A percentile compares a stretch with the other conserved stretches of the same genome.
These are phyloP conservation scores for Trichomycterus rosablanca DNA, from an alignment of 2,113 vertebrate genomes.

Conservation along the genomic window DNA sequence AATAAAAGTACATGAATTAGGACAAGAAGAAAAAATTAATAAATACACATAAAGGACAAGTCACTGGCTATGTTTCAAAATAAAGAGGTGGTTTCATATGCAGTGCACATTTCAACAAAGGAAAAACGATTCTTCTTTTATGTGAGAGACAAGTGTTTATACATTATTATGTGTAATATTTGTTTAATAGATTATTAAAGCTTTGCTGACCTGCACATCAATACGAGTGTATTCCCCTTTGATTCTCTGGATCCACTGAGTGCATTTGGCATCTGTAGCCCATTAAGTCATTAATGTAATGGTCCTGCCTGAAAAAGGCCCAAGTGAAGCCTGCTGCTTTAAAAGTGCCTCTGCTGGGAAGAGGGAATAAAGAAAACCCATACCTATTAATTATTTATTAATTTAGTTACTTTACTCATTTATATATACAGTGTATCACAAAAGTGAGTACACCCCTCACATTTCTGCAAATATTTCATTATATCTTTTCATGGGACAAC, in stretches of 20 bases:
- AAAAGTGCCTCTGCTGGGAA: constrained; percentile 14
- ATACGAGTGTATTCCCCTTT: constrained; percentile 3
- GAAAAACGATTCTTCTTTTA: neutral
- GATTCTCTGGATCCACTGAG: constrained; percentile 10
- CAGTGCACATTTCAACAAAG: no score
- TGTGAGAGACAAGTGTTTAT: neutral
- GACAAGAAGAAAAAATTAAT: no score
- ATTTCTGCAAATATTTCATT: no score
- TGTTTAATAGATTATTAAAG: constrained; percentile 16
- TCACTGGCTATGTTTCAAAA: no score
- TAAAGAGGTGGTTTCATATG: no score
- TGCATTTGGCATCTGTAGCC: constrained; percentile 19
- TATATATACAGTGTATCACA: no score
- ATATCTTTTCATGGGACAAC: no score
- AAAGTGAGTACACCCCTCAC: no score
- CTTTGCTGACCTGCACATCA: constrained; percentile 13
- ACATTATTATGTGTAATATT: neutral
- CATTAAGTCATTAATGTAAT: constrained; percentile 28
- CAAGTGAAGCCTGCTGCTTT: neutral
- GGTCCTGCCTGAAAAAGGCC: constrained; percentile 19
- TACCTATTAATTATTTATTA: constrained; percentile 16
- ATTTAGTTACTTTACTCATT: no score
- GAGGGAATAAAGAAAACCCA: neutral
- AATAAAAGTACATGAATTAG: no score
- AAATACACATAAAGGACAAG: no score